Percentiles rank a stretch among this genome's conserved stretches.
These are phyloP conservation scores for Crematogaster levior DNA, from an alignment of 2,888 invertebrate genomes.

Conservation along the genomic window DNA sequence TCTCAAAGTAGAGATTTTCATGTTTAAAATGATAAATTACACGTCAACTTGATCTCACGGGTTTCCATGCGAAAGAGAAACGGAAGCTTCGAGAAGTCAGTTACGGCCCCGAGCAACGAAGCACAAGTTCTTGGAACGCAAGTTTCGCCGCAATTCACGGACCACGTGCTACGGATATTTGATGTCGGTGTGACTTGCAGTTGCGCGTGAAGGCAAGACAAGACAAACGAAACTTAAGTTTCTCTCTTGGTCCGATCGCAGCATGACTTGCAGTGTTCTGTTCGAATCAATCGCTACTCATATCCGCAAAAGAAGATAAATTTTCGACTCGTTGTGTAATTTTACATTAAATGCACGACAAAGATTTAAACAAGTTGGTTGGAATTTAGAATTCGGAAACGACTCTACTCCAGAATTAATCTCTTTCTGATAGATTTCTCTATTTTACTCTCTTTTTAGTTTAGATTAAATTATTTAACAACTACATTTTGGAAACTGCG, in stretches of 20 bases:
- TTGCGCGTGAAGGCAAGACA: slow-evolving; percentile 53
- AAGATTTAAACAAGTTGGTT: background rate
- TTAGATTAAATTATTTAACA: background rate
- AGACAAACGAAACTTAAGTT: slow-evolving; percentile 70
- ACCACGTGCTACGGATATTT: slow-evolving; percentile 75
- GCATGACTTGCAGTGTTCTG: slow-evolving; percentile 57
- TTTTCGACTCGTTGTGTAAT: background rate
- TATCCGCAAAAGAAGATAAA: slow-evolving; percentile 10
- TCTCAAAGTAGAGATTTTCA: slow-evolving; percentile 22
- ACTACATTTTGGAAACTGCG: background rate
- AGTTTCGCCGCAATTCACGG: slow-evolving; percentile 73
- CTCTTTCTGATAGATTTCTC: background rate
- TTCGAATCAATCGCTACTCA: slow-evolving; percentile 25
- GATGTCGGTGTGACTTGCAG: slow-evolving; percentile 65
- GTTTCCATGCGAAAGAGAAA: slow-evolving; percentile 34
- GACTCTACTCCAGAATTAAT: background rate
- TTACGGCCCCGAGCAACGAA: slow-evolving; percentile 59
- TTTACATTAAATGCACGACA: slow-evolving; percentile 17
- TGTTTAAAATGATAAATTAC: slow-evolving; percentile 44
- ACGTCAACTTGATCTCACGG: slow-evolving; percentile 32
- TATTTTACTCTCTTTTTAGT: background rate
- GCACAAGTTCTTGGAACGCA: slow-evolving; percentile 68
- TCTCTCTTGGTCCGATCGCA: slow-evolving; percentile 57
- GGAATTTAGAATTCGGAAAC: background rate
- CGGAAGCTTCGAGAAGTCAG: slow-evolving; percentile 64